Percentiles rank a stretch among this genome's conserved stretches.
Evolutionary conservation across 2,888 invertebrate species (phyloP).

Genomic region (Parapristionchus giblindavisi): DNA sequence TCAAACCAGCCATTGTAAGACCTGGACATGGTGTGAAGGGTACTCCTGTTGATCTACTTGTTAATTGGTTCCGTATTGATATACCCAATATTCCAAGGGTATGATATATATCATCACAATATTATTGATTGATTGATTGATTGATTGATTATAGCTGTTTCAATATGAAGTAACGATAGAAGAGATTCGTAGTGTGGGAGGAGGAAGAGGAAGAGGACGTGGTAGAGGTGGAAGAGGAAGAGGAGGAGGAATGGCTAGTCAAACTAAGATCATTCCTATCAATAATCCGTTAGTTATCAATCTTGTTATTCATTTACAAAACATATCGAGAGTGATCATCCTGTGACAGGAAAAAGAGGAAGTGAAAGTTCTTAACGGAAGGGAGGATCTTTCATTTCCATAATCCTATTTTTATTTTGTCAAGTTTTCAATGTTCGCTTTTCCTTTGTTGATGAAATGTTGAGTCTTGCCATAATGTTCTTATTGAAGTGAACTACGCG

Average conservation of each 20-base stretch:
- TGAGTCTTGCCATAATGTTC: no score
- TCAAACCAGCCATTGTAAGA: neutral
- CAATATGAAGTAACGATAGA: neutral
- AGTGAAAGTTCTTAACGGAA: no score
- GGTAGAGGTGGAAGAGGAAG: neutral
- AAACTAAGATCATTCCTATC: neutral
- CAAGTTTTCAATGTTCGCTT: no score
- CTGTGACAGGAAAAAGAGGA: no score
- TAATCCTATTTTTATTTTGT: no score
- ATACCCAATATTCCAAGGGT: neutral
- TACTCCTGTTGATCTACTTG: neutral
- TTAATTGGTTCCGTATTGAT: conserved; percentile 32
- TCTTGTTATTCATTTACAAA: neutral
- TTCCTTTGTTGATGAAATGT: no score
- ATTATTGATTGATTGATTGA: neutral
- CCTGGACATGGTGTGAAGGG: conserved; percentile 15
- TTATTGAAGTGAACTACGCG: neutral
- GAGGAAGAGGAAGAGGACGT: neutral
- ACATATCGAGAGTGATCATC: no score
- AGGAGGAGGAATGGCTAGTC: neutral
- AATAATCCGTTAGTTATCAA: conserved; percentile 12
- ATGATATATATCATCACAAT: neutral
- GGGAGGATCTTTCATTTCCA: no score
- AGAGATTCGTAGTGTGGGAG: neutral
- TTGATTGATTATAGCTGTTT: conserved; percentile 7